Base-by-base conservation (phyloP, 2,797 vertebrate species). In the Gymnoscopelus microlampas region DNA sequence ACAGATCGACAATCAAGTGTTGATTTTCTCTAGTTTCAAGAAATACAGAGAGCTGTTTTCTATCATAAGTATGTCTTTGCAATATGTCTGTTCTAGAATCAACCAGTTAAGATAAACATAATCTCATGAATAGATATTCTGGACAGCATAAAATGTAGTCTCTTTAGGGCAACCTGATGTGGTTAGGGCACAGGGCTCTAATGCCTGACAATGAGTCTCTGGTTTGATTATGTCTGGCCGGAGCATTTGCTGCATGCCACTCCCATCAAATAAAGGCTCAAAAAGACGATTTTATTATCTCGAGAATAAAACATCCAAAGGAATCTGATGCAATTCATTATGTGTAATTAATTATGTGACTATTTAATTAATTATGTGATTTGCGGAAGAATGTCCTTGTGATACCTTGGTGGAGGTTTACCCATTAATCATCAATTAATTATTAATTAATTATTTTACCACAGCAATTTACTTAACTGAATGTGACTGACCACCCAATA, bases 401-500 rank as follows among this genome's bases (percentile, higher is more conserved):
- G 65, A 75, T 70, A 76, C 65, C 56, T 85, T 51, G 60, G 48
- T 73, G 77, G 75, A 80, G 80, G 83, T 86, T 86, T 79, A 80
- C 65, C 53, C 75, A 73, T 89, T 85, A 89, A 87, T 88, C 79
- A 85, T 85, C 35, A 64, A 26, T 44, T 48, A 44, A 69, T 85
- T 79, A 84, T 88, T 75, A 79, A 89, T 92, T 44, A 44, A 44
- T 44, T 44, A 8, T 44, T 44, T 44, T 44, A 44, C 39, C 10
- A 9, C 8, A 44, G 9, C 1, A 69, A 86, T 87, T 84, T 80
- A 87, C 74, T 71, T 71, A 67, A 71, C 77, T 80, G 73, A 68
- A 44, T 70, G 69, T 76, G 82, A 81, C 82, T 58, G 82, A 81
- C 82, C 58, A 65, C 79, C 87, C 83, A 80, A 85, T 87, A 82